These are phyloP conservation scores for Acrocera orbiculus DNA, from an alignment of 2,888 invertebrate genomes.

Conservation along the genomic window DNA sequence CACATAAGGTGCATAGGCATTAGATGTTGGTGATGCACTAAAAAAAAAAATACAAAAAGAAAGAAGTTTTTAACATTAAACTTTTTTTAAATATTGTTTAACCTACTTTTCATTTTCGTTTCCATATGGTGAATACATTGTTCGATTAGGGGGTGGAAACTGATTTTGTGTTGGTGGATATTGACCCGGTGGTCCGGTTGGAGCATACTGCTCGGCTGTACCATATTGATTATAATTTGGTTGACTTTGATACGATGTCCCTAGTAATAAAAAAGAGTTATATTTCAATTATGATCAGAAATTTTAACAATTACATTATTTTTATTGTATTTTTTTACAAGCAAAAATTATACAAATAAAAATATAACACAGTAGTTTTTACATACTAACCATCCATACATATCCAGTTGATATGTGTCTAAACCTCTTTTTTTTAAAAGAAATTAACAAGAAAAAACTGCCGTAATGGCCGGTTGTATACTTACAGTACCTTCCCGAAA, in stretches of 20 bases:
- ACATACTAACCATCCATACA: no score
- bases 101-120: conserved; percentile 49
- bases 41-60: conserved; percentile 4
- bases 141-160: conserved; percentile 51
- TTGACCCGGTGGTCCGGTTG: conserved; percentile 37
- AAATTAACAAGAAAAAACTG: no score
- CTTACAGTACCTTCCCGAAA: no score
- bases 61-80: neutral
- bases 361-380: no score
- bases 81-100: conserved; percentile 3
- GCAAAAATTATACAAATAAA: no score
- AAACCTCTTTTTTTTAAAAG: no score
- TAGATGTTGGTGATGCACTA: conserved; percentile 26
- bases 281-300: no score
- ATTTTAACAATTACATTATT: no score
- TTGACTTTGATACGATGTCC: conserved; percentile 41
- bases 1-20: conserved; percentile 28
- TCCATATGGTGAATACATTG: conserved; percentile 63
- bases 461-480: no score
- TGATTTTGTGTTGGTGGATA: conserved; percentile 40
- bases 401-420: no score
- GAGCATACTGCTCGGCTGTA: conserved; percentile 41
- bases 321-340: no score
- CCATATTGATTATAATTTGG: conserved; percentile 51
- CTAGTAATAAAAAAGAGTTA: conserved; percentile 15